Conservation (phyloP, 2,888 invertebrate genomes). For the Pardosa pseudoannulata region DNA sequence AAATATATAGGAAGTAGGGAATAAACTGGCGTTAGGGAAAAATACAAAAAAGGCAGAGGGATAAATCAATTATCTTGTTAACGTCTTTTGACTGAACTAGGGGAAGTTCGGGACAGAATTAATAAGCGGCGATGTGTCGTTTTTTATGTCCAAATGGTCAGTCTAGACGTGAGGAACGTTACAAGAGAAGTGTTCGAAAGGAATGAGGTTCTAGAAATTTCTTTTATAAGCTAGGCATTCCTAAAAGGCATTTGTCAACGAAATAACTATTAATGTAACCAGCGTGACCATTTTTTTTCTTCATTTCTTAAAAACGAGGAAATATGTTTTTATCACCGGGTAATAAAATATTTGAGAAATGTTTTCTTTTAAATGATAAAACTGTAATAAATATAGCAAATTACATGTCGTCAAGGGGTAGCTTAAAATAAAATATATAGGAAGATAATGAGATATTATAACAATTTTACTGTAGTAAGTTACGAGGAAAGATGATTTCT, state of each 20-base stretch:
- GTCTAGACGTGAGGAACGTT: background rate
- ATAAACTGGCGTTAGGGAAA: background rate
- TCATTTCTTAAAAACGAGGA: too few relatives aligned
- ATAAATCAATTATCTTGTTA: slow-evolving; percentile 70
- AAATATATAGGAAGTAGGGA: slow-evolving; percentile 12
- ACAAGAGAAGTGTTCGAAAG: background rate
- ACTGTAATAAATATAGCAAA: too few relatives aligned
- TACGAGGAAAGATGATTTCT: too few relatives aligned
- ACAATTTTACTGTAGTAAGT: too few relatives aligned
- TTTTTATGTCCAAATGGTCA: slow-evolving; percentile 11
- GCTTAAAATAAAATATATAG: too few relatives aligned
- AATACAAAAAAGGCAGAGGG: slow-evolving; percentile 29
- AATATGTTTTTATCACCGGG: too few relatives aligned
- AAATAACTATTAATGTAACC: background rate
- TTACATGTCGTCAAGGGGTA: too few relatives aligned
- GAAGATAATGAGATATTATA: too few relatives aligned
- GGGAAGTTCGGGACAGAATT: slow-evolving; percentile 64
- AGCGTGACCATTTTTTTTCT: too few relatives aligned
- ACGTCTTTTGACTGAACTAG: slow-evolving; percentile 57
- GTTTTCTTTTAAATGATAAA: too few relatives aligned
- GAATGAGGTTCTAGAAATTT: background rate
- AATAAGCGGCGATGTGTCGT: slow-evolving; percentile 40
- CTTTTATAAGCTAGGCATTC: background rate
- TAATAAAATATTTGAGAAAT: too few relatives aligned
- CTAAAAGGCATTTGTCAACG: background rate